Evolutionary conservation across 2,797 vertebrate species (phyloP), one percentile per base, ranked within the genome.

Genomic region (Triplophysa yarkandensis): DNA sequence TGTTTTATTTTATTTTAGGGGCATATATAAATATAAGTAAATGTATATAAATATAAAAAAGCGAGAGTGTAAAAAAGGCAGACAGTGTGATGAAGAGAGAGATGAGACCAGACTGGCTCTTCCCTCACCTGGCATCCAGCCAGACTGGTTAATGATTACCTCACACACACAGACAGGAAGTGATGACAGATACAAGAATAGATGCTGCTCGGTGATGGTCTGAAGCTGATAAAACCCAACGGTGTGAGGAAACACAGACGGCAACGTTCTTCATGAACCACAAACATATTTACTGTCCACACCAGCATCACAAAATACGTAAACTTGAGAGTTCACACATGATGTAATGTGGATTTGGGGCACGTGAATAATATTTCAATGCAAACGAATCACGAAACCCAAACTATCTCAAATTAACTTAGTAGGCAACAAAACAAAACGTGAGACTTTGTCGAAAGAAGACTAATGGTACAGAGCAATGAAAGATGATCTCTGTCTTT

Each of bases 101-200:
- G 7, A 21, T 13, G 19, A 21, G 25, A 1, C 11, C 30, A 67
- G 43, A 66, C 44, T 34, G n/a, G 65, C 19, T 52, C 36, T 23
- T n/a, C 32, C 23, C 52, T 41, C 71, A 62, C 32, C 50, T 52
- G 66, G 34, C 2, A 6, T 23, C 0, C 48, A 25, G 48, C 48
- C 66, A 39, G 21, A 54, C 32, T 16, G 21, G 32, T 68, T 55
- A 19, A 68, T 68, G 27, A 55, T 68, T 68, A 68, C 54, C 34
- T 55, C 66, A 41, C 66, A 68, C 48, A 41, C 48, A 39, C 66
- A 55, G 48, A 68, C 66, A 55, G 66, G 9, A 68, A 19, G 32
- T 55, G 34, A 39, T 55, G 36, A 41, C 13, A 23, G 34, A 55
- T 27, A 55, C 48, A 27, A 55, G 39, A 55, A 68, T 41, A 68